These are phyloP conservation scores for Myotis myotis DNA, from an alignment of 2,797 vertebrate species.

Conservation along the genomic window DNA sequence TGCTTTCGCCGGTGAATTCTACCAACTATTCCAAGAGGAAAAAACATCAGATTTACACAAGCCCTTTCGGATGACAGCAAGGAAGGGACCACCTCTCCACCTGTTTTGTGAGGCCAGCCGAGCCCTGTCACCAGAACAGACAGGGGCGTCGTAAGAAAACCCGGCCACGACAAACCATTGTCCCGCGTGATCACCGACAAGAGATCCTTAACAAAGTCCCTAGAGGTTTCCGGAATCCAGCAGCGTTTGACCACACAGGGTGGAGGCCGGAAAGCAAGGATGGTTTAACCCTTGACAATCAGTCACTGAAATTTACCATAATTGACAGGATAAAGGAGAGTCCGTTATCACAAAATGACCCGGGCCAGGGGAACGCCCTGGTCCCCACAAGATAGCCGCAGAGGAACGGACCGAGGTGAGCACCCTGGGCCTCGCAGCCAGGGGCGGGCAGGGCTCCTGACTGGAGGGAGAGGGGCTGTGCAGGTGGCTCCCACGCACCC, in stretches of 20 bases:
- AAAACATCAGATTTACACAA: neutral
- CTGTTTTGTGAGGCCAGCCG: neutral
- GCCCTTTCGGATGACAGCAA: neutral
- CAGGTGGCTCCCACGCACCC: too few species aligned
- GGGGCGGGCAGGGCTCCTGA: too few species aligned
- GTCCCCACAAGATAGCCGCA: too few species aligned
- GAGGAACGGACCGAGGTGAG: too few species aligned
- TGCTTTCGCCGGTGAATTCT: neutral
- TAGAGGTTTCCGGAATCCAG: too few species aligned
- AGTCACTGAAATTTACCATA: neutral
- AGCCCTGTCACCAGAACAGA: neutral
- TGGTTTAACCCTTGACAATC: neutral
- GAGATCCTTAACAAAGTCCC: neutral
- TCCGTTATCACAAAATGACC: too few species aligned
- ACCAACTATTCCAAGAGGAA: neutral
- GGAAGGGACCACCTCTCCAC: too few species aligned
- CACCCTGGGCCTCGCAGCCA: too few species aligned
- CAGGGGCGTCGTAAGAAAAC: neutral
- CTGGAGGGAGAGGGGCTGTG: too few species aligned
- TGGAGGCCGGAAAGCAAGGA: neutral
- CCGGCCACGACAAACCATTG: accelerated
- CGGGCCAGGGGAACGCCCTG: too few species aligned
- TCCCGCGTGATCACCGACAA: accelerated
- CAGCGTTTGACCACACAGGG: accelerated
- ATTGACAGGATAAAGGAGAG: neutral